Evolutionary conservation across 2,113 vertebrate genomes (phyloP).

Genomic region (Ascaphus truei): DNA sequence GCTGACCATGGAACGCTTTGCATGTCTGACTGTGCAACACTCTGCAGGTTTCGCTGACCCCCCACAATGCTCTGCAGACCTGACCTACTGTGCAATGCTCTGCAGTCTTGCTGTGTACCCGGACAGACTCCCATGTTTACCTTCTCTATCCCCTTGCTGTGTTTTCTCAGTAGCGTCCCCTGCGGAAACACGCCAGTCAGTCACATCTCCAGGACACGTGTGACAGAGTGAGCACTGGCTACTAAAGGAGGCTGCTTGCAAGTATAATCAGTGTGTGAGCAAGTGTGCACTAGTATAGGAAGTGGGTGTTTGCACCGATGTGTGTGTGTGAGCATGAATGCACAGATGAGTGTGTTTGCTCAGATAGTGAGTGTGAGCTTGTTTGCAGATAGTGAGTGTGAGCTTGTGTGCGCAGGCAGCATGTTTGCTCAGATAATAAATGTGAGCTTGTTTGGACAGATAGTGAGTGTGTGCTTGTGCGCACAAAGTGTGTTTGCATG

Average conservation of each 20-base stretch:
- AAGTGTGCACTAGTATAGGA: not conserved
- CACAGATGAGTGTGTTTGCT: too few relatives aligned
- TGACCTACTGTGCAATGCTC: not conserved
- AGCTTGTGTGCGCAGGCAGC: not conserved
- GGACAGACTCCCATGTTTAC: conserved; percentile 54
- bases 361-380: too few relatives aligned
- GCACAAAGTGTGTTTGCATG: not conserved
- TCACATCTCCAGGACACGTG: conserved; percentile 17
- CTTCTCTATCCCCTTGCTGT: conserved; percentile 79
- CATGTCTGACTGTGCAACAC: too few relatives aligned
- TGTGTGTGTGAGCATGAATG: too few relatives aligned
- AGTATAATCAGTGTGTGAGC: not conserved
- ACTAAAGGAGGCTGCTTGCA: not conserved
- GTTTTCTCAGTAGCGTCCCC: conserved; percentile 78
- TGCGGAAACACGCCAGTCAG: conserved; percentile 69
- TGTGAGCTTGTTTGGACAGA: not conserved
- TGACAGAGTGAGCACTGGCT: not conserved
- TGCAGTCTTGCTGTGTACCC: conserved; percentile 14
- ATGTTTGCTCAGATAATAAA: not conserved
- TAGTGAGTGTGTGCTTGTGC: not conserved
- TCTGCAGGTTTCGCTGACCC: not conserved
- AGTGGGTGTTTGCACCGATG: too few relatives aligned
- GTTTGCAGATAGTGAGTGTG: not conserved
- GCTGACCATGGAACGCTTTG: too few relatives aligned
- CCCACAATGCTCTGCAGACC: not conserved